These are phyloP conservation scores for Chrysomallon squamiferum DNA, from an alignment of 1,140 invertebrate species.

Conservation along the genomic window DNA sequence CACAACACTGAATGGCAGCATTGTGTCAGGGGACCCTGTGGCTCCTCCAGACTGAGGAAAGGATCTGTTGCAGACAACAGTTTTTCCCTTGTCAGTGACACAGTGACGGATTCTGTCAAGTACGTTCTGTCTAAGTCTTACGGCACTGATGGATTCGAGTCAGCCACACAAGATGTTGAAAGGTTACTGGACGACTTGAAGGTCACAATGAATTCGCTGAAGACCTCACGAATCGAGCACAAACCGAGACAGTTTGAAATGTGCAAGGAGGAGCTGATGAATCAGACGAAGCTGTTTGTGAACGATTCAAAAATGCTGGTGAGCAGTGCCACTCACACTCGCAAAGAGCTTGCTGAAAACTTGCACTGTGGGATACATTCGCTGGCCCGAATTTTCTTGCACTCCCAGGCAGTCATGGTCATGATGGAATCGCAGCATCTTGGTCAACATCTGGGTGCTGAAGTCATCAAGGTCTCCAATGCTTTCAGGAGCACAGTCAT, in stretches of 20 bases:
- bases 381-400: slow-evolving; percentile 50
- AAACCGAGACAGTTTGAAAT: slow-evolving; percentile 44
- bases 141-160: slow-evolving; percentile 32
- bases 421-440: slow-evolving; percentile 78
- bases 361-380: slow-evolving; percentile 54
- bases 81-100: slow-evolving; percentile 39
- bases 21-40: background rate
- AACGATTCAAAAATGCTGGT: slow-evolving; percentile 84
- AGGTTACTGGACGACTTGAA: slow-evolving; percentile 47
- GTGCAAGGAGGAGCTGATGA: slow-evolving; percentile 77
- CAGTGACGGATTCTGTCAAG: slow-evolving; percentile 38
- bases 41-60: background rate
- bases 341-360: slow-evolving; percentile 68
- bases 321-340: slow-evolving; percentile 74
- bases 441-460: slow-evolving; percentile 79
- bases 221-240: slow-evolving; percentile 37
- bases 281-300: slow-evolving; percentile 80
- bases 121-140: slow-evolving; percentile 43
- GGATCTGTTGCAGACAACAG: slow-evolving; percentile 37
- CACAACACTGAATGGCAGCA: background rate
- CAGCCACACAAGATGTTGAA: slow-evolving; percentile 49
- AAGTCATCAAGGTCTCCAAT: slow-evolving; percentile 80
- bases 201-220: slow-evolving; percentile 47
- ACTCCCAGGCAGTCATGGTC: slow-evolving; percentile 64
- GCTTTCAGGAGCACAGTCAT: slow-evolving; percentile 71